Evolutionary conservation across 2,113 vertebrate genomes (phyloP), one percentile per base, ranked within the genome.

Genomic region (Otis tarda): DNA sequence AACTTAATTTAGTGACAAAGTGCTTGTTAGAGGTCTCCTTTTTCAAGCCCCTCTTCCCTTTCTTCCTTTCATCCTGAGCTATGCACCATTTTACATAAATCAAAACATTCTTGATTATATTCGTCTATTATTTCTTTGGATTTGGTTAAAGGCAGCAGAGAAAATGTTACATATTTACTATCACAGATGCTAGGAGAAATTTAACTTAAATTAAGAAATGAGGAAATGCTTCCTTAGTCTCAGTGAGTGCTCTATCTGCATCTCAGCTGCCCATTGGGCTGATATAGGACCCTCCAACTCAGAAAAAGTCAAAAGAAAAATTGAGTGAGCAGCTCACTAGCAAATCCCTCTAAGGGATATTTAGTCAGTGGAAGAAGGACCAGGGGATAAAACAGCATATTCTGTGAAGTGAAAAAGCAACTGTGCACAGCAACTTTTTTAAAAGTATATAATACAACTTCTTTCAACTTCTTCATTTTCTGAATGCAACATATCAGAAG

Each of bases 381-480:
- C 5, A 57, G 47, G 12, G 22, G 17, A 56, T 65, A 63, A 68
- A 60, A 25, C 23, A 67, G 5, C 20, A 21, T 31, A 28, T 3
- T 27, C 43, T 60, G 6, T 24, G 21, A 94, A 79, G 50, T 10
- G 5, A 71, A 85, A 79, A 88, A 83, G 7, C 6, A 92, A 57
- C 67, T 27, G 39, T 24, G 23, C 31, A 86, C 52, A 73, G 27
- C 56, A 93, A 65, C 67, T 79, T 92, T 91, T 83, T 31, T 27
- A 57, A 73, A 82, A 84, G 6, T 83, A 49, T 77, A 22, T n/a
- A 70, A 78, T 27, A 39, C 1, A 1, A 39, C 41, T 92, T 76
- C 27, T 71, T 84, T 85, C 59, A 63, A 74, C n/a, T 87, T 83
- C 78, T 76, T 68, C 30, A 67, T 93, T 96, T 91, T 94, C 85